Conservation (phyloP, 2,888 invertebrate species). For the Tenthredo scrophulariae region DNA sequence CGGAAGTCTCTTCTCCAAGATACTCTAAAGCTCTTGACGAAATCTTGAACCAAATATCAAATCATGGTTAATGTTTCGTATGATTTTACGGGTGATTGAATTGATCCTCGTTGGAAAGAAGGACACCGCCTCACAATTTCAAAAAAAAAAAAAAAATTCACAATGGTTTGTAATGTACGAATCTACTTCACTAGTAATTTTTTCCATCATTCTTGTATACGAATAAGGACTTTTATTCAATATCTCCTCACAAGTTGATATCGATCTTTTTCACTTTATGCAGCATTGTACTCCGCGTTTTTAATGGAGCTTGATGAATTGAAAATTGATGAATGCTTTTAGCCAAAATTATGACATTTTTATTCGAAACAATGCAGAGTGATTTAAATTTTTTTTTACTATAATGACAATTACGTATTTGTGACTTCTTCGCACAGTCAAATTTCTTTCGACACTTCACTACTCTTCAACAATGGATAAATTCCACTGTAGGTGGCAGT, state of each 20-base stretch:
- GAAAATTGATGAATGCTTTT: slow-evolving; percentile 11
- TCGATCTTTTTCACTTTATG: background rate
- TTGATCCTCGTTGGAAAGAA: background rate
- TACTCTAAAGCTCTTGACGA: background rate
- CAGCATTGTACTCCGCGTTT: background rate
- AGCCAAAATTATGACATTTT: background rate
- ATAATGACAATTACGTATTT: background rate
- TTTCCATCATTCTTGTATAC: background rate
- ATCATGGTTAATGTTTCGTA: slow-evolving; percentile 11
- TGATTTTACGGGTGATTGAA: slow-evolving; percentile 21
- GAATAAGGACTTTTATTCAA: background rate
- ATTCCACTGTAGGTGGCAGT: background rate
- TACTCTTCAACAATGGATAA: background rate
- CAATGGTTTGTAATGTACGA: slow-evolving; percentile 22
- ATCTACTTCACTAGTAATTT: slow-evolving; percentile 10
- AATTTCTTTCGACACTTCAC: background rate
- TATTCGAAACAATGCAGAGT: background rate
- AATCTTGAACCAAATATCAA: slow-evolving; percentile 18
- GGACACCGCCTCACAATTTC: background rate
- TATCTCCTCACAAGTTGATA: background rate
- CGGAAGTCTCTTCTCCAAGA: background rate
- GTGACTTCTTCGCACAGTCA: too few relatives aligned
- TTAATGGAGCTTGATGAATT: slow-evolving; percentile 3
- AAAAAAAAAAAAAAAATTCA: background rate
- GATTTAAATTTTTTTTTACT: background rate